Conservation (phyloP, 2,797 vertebrate species). For the Amblyraja radiata region DNA sequence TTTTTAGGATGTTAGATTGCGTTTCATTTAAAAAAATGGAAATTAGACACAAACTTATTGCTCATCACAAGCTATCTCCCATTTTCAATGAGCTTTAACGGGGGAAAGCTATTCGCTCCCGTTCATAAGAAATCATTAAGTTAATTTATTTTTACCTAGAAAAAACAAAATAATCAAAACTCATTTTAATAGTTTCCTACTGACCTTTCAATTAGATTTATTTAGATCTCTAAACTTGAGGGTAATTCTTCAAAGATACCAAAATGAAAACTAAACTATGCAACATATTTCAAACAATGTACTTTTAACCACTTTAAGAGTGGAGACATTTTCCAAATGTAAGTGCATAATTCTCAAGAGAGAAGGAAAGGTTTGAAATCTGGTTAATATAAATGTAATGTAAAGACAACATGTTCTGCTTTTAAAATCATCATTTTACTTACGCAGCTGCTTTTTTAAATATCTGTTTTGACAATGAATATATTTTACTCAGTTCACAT, state of each 20-base stretch:
- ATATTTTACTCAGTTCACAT: neutral
- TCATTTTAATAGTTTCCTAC: no score
- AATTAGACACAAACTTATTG: neutral
- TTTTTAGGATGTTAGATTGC: neutral
- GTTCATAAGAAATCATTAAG: no score
- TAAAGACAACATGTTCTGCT: neutral
- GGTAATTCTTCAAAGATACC: neutral
- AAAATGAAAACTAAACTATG: neutral
- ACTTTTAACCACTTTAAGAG: neutral
- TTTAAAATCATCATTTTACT: neutral
- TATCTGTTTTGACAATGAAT: neutral
- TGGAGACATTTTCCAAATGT: neutral
- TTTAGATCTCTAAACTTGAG: neutral
- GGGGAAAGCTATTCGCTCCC: neutral
- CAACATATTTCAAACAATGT: neutral
- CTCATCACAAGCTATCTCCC: neutral
- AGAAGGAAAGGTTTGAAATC: neutral
- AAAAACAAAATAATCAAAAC: neutral
- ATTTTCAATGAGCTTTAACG: neutral
- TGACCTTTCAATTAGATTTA: neutral
- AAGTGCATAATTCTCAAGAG: neutral
- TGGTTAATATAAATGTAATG: neutral
- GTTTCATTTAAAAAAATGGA: neutral
- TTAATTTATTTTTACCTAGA: neutral
- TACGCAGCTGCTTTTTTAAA: neutral